phyloP scores from a whole-genome alignment of 2,888 invertebrate species.

The Deilephila porcellus region DNA sequence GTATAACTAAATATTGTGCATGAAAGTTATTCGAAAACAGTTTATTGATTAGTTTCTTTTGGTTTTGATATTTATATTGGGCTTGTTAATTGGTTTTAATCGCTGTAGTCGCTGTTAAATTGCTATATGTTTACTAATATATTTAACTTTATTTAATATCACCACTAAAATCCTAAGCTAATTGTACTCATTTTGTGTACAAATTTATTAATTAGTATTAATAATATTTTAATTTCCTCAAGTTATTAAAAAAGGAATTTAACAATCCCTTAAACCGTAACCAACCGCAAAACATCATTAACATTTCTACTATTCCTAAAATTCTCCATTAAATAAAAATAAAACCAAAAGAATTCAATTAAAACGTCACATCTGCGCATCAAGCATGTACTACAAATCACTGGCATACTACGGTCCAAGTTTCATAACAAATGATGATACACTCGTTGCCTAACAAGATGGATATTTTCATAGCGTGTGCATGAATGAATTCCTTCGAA shows the following conservation, averaged over 20 bases:
- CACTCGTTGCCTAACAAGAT: constrained; percentile 72
- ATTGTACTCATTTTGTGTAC: no score
- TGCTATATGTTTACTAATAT: no score
- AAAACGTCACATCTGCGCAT: neutral
- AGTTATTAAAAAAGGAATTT: no score
- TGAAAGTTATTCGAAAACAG: neutral
- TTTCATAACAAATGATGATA: constrained; percentile 73
- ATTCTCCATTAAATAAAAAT: neutral
- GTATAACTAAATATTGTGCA: constrained; percentile 34
- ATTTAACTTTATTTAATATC: no score
- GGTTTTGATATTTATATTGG: neutral
- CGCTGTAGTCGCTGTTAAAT: neutral
- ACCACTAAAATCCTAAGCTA: no score
- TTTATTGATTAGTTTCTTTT: neutral
- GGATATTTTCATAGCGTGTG: constrained; percentile 63
- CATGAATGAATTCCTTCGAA: constrained; percentile 69
- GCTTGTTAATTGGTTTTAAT: neutral
- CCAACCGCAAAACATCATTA: no score
- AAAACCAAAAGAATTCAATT: neutral
- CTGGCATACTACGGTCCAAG: constrained; percentile 48
- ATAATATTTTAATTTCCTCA: no score
- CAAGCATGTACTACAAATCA: constrained; percentile 43
- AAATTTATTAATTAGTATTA: no score
- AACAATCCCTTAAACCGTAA: no score
- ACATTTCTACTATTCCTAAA: no score